phyloP scores from a whole-genome alignment of 2,797 vertebrate genomes.

The Artibeus lituratus region DNA sequence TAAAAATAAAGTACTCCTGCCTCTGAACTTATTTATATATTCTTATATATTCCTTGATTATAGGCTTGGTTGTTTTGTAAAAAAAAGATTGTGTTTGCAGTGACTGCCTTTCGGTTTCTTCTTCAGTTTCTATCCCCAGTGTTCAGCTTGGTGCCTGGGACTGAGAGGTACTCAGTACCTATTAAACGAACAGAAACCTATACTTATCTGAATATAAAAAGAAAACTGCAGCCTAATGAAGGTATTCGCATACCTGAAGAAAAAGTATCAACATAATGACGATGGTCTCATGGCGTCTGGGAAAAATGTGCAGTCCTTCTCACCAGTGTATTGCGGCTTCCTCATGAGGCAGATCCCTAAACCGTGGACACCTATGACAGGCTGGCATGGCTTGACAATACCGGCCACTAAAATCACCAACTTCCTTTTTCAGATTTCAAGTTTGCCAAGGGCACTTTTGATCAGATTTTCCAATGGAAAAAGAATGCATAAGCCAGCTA shows the following conservation, averaged over 20 bases:
- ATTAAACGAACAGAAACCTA: not conserved
- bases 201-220: not conserved
- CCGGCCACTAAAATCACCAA: not conserved
- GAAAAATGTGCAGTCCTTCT: not conserved
- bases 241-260: not conserved
- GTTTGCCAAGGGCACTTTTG: not conserved
- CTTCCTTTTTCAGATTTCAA: not conserved
- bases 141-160: not conserved
- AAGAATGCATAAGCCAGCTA: not conserved
- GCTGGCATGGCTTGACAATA: not conserved
- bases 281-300: not conserved
- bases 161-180: not conserved
- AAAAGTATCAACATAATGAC: not conserved
- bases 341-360: not conserved
- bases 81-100: slow-evolving; percentile 17
- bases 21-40: not conserved
- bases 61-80: not conserved
- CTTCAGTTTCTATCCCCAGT: not conserved
- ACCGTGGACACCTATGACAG: not conserved
- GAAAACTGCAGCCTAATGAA: not conserved
- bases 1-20: not conserved
- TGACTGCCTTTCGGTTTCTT: not conserved
- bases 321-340: not conserved
- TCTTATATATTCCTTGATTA: not conserved
- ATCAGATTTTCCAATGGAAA: not conserved